A percentile compares a stretch with the other conserved stretches of the same genome.
Evolutionary conservation across 2,797 vertebrate genomes (phyloP).

Genomic region (Hydrocynus forskahlii): DNA sequence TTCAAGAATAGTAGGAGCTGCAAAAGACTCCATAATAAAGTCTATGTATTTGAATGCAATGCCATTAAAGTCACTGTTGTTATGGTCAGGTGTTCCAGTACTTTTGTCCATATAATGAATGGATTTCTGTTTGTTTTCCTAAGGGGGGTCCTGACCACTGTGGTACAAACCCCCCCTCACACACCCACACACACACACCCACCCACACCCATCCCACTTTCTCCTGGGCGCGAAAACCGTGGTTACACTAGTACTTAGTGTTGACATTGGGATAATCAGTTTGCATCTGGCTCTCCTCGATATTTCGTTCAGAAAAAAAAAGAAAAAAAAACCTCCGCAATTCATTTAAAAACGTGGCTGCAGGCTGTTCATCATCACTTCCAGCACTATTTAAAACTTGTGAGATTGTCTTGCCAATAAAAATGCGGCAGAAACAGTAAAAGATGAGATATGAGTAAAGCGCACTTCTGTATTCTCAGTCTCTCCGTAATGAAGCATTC

Average conservation of each 20-base stretch:
- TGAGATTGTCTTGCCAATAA: conserved; percentile 79
- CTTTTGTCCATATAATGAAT: no score
- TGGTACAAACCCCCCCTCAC: no score
- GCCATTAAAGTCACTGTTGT: no score
- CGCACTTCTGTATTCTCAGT: conserved; percentile 78
- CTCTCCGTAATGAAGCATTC: conserved; percentile 85
- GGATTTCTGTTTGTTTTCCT: no score
- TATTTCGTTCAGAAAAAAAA: conserved; percentile 46
- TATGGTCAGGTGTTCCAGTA: no score
- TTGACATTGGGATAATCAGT: conserved; percentile 55
- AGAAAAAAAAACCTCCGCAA: conserved; percentile 59
- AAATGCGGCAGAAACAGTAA: conserved; percentile 80
- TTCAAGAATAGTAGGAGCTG: no score
- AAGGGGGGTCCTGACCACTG: conserved; percentile 1
- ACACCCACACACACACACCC: neutral
- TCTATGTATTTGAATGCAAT: no score
- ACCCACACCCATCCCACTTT: neutral
- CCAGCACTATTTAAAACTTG: conserved; percentile 76
- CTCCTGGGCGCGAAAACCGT: conserved; percentile 48
- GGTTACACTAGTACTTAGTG: conserved; percentile 46
- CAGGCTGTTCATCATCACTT: conserved; percentile 70
- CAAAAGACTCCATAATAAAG: no score
- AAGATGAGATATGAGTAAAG: conserved; percentile 79
- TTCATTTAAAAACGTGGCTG: conserved; percentile 72
- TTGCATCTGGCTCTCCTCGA: conserved; percentile 56